A percentile compares a stretch with the other conserved stretches of the same genome.
Conservation (phyloP, 2,113 vertebrate species). For the Zosterops lateralis region DNA sequence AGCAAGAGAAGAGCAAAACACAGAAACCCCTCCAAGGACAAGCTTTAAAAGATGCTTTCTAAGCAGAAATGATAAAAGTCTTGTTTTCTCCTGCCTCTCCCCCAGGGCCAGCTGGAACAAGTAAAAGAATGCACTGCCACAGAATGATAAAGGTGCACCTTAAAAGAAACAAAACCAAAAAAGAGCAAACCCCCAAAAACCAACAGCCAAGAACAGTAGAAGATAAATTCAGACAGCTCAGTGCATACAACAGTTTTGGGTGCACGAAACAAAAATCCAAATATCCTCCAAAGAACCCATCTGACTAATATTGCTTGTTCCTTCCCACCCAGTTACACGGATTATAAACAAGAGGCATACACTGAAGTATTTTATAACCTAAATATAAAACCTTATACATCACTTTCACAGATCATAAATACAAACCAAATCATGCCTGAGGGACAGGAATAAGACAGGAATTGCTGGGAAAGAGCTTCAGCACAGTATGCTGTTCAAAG, state of each 20-base stretch:
- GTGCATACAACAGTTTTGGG: background rate
- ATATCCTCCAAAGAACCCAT: background rate
- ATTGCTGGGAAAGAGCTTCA: background rate
- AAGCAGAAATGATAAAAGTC: background rate
- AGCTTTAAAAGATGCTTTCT: background rate
- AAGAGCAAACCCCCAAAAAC: background rate
- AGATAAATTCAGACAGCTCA: background rate
- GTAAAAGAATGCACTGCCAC: background rate
- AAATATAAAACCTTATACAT: background rate
- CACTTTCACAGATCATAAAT: background rate
- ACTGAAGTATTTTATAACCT: background rate
- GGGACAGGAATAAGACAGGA: background rate
- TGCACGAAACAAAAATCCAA: background rate
- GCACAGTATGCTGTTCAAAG: background rate
- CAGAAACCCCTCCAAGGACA: background rate
- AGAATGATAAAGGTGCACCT: background rate
- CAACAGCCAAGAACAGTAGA: background rate
- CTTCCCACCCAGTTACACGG: background rate
- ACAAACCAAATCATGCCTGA: background rate
- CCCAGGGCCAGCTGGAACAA: background rate
- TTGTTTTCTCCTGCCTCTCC: background rate
- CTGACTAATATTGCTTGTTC: background rate
- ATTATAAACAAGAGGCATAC: background rate
- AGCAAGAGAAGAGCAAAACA: background rate
- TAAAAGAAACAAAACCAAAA: background rate